A percentile compares a stretch with the other conserved stretches of the same genome.
phyloP scores from a whole-genome alignment of 2,797 vertebrate genomes.

The Trachops cirrhosus region DNA sequence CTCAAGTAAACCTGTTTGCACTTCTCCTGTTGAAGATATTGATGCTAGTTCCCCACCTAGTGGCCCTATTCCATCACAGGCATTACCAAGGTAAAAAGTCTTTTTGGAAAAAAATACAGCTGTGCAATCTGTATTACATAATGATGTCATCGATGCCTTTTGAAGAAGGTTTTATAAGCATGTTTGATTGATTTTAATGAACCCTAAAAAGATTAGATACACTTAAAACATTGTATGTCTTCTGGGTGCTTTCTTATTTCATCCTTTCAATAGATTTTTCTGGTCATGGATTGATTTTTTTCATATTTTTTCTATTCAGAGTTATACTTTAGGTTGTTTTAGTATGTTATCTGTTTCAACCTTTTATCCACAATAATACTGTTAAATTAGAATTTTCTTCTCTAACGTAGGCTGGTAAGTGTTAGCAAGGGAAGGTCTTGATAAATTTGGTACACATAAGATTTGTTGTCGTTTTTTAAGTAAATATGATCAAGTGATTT shows the following conservation, averaged over 20 bases:
- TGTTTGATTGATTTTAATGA: background rate
- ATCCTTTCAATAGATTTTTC: background rate
- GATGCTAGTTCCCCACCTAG: conserved; percentile 90
- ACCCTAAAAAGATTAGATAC: background rate
- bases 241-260: background rate
- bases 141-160: background rate
- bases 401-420: background rate
- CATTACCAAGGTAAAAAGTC: conserved; percentile 86
- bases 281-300: background rate
- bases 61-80: conserved; percentile 85
- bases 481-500: background rate
- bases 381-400: background rate
- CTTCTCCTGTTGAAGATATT: conserved; percentile 95
- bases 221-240: background rate
- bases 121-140: background rate
- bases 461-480: background rate
- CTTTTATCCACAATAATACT: background rate
- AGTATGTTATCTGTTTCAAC: background rate
- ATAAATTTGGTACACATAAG: background rate
- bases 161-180: background rate
- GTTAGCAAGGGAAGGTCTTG: background rate
- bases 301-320: background rate
- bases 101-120: background rate
- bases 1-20: conserved; percentile 97
- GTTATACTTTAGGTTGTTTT: conserved; percentile 32